Base-by-base conservation (phyloP, 2,797 vertebrate genomes). In the Halcyon smyrnensis region DNA sequence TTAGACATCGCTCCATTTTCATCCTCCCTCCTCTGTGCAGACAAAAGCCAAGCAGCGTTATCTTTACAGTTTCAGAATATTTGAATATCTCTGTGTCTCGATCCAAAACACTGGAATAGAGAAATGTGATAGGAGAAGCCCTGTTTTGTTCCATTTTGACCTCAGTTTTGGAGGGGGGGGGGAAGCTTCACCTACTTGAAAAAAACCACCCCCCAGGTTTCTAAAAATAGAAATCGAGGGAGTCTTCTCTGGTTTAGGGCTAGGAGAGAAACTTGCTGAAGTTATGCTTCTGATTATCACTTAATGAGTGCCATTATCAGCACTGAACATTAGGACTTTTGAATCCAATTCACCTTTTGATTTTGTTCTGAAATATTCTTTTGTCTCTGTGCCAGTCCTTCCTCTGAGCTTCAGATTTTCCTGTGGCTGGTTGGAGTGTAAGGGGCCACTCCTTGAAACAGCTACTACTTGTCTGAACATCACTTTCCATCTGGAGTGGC, bases 361-460 rank as follows among this genome's bases (percentile, higher is more conserved):
- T 28, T 36, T 43, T 68, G 32, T 28, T 19, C 37, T 68, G 34
- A 59, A 77, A 81, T 46, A 37, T 15, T n/a, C 9, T 43, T 59
- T 43, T 37, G 12, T 57, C 34, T 39, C 53, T 6, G 2, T 63
- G 60, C 36, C 36, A 34, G 28, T 25, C 41, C 19, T 56, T 76
- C 36, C 10, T 37, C 32, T 53, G 76, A 27, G 6, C 50, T 51
- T 51, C 37, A 46, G 45, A 7, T 63, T 73, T 39, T 34, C 28
- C 70, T 56, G 32, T 1, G 12, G 30, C 12, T 11, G 7, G 16
- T 23, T n/a, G 71, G 12, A 10, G 21, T 1, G 14, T 3, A 3
- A 67, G 30, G 37, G 54, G 6, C 59, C 16, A 2, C 39, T 36
- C 2, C 0, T 8, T 4, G 50, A 7, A 43, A 13, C 41, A 12